A percentile compares a stretch with the other conserved stretches of the same genome.
Evolutionary conservation across 1,140 invertebrate genomes (phyloP).

Genomic region (Drosophila melanogaster): Release_6_plus_ISO1_MT NT_037436.4:22136501-22137000

Average conservation of each 20-base stretch:
- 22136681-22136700: conserved; percentile 21
- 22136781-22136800: conserved; percentile 25
- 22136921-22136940: conserved; percentile 78
- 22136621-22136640: conserved; percentile 80
- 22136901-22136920: conserved; percentile 82
- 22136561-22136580: conserved; percentile 21
- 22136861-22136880: conserved; percentile 20
- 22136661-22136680: conserved; percentile 8
- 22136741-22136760: conserved; percentile 55
- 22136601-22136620: conserved; percentile 59
- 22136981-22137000: not conserved
- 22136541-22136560: conserved; percentile 16
- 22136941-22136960: conserved; percentile 54
- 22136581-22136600: conserved; percentile 66
- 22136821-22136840: conserved; percentile 74
- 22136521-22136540: conserved; percentile 49
- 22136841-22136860: not conserved
- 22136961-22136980: conserved; percentile 9
- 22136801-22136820: conserved; percentile 57
- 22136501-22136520: conserved; percentile 67
- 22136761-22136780: conserved; percentile 24
- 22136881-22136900: conserved; percentile 71
- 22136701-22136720: conserved; percentile 60
- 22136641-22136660: conserved; percentile 72
- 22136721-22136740: conserved; percentile 75